phyloP scores from a whole-genome alignment of 2,113 vertebrate species.

The Neodon shergylaensis region DNA sequence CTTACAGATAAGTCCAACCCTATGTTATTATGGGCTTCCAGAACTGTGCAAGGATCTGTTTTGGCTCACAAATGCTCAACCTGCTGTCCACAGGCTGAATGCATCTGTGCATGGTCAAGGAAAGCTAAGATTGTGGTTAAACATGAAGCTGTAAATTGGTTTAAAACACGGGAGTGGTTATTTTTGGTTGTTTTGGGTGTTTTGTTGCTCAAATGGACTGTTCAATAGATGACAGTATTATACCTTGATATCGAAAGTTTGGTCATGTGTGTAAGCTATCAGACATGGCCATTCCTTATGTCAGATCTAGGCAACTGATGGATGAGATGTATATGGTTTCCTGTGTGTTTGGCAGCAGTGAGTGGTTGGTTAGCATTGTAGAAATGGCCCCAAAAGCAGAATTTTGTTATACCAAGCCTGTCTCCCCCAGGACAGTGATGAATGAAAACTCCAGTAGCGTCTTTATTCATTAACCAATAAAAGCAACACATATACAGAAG shows the following conservation, averaged over 20 bases:
- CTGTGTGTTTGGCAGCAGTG: background rate
- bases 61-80: background rate
- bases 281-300: background rate
- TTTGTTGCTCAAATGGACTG: background rate
- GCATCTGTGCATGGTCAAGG: background rate
- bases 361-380: background rate
- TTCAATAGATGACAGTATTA: background rate
- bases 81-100: background rate
- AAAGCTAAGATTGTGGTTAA: background rate
- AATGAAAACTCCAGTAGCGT: background rate
- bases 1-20: background rate
- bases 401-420: too few relatives aligned
- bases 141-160: background rate
- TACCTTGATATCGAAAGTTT: background rate
- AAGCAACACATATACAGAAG: too few relatives aligned
- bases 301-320: background rate
- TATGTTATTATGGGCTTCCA: background rate
- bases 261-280: too few relatives aligned
- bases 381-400: background rate
- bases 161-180: background rate
- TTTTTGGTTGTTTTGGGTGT: background rate
- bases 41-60: too few relatives aligned
- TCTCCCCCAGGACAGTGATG: rapidly evolving
- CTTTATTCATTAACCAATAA: too few relatives aligned
- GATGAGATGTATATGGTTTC: background rate